Evolutionary conservation across 2,113 vertebrate genomes (phyloP).

Genomic region (Paracanthobrama guichenoti): DNA sequence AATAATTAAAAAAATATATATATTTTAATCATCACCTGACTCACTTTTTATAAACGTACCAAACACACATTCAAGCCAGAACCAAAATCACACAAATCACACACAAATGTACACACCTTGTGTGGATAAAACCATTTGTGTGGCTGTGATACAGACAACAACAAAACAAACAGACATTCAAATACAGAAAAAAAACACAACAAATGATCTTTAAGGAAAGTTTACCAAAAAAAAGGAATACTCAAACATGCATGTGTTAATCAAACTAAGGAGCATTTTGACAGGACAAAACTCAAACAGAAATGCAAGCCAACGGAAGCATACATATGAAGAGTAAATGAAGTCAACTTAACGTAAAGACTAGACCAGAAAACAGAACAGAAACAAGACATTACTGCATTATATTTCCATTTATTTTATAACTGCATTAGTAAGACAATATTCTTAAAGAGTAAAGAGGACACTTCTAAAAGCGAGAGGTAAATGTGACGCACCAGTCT

Average conservation of each 20-base stretch:
- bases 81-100: slow-evolving; percentile 19
- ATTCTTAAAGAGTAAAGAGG: slow-evolving; percentile 1
- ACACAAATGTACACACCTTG: slow-evolving; percentile 40
- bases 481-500: slow-evolving; percentile 64
- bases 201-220: not conserved
- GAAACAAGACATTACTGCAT: not conserved
- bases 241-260: not conserved
- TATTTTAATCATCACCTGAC: not conserved
- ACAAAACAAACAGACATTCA: not conserved
- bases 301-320: slow-evolving; percentile 1
- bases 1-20: too few relatives aligned
- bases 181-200: not conserved
- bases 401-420: not conserved
- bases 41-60: not conserved
- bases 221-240: not conserved
- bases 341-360: not conserved
- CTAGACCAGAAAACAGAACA: slow-evolving; percentile 16
- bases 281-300: slow-evolving; percentile 11
- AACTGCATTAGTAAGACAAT: not conserved
- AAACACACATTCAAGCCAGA: not conserved
- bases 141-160: slow-evolving; percentile 16
- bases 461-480: slow-evolving; percentile 2
- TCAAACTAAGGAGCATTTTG: not conserved
- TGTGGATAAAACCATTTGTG: slow-evolving; percentile 26
- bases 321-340: not conserved